phyloP scores from a whole-genome alignment of 2,113 vertebrate genomes.

The Actinemys pallida region DNA sequence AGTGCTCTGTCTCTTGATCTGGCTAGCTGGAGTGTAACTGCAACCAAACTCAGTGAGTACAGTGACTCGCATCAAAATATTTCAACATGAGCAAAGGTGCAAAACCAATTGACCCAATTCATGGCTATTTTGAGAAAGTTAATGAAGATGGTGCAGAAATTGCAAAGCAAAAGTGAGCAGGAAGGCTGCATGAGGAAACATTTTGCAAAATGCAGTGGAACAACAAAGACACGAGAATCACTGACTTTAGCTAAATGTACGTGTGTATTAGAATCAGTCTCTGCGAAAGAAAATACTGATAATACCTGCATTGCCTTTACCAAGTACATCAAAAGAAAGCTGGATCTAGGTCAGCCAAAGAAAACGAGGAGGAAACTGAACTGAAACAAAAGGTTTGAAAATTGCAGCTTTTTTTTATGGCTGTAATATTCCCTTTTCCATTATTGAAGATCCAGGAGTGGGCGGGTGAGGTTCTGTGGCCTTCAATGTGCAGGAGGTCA shows the following conservation, averaged over 20 bases:
- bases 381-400: background rate
- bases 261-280: background rate
- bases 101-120: background rate
- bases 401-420: background rate
- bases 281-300: background rate
- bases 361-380: background rate
- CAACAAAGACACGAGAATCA: background rate
- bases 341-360: background rate
- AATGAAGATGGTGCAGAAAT: background rate
- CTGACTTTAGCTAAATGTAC: background rate
- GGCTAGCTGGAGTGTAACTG: background rate
- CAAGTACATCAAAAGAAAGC: background rate
- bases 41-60: background rate
- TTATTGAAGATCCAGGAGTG: background rate
- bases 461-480: background rate
- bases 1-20: background rate
- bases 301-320: no score
- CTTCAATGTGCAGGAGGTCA: no score
- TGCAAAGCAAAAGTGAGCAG: background rate
- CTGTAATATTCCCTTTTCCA: background rate
- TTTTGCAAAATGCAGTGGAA: background rate
- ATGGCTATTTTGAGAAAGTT: background rate
- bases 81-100: background rate
- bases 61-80: background rate
- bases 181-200: background rate